Evolutionary conservation across 2,888 invertebrate species (phyloP).

Genomic region (Cordylochernes scorpioides): DNA sequence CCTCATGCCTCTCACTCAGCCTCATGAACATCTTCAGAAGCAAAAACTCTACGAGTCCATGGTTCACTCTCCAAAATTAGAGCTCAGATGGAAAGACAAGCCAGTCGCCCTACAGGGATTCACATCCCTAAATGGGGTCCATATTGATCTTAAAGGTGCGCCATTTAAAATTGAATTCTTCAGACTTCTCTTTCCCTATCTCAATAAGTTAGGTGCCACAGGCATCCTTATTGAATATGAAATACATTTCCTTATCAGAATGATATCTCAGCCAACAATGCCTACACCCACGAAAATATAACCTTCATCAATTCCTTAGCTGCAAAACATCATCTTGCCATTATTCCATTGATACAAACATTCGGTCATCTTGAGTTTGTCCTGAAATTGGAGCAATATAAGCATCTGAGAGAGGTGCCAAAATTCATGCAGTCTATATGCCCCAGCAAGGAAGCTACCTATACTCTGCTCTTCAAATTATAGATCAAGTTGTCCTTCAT

Average conservation of each 20-base stretch:
- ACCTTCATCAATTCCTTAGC: constrained; percentile 37
- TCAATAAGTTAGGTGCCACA: constrained; percentile 39
- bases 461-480: constrained; percentile 35
- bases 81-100: no score
- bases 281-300: constrained; percentile 39
- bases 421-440: constrained; percentile 36
- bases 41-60: constrained; percentile 9
- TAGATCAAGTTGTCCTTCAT: constrained; percentile 39
- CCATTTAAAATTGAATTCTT: constrained; percentile 35
- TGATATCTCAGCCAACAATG: constrained; percentile 33
- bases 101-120: constrained; percentile 7
- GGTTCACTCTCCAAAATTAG: constrained; percentile 9
- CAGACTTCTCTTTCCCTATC: constrained; percentile 30
- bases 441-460: constrained; percentile 33
- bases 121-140: constrained; percentile 27
- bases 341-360: constrained; percentile 56
- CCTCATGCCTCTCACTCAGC: constrained; percentile 8
- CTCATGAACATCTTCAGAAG: constrained; percentile 7
- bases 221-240: constrained; percentile 57
- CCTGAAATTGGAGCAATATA: constrained; percentile 39
- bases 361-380: constrained; percentile 60
- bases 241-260: constrained; percentile 52
- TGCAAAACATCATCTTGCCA: constrained; percentile 30
- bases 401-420: constrained; percentile 36
- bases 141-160: constrained; percentile 62